These are phyloP conservation scores for Seira sanloemensis DNA, from an alignment of 2,888 invertebrate genomes.

Conservation along the genomic window DNA sequence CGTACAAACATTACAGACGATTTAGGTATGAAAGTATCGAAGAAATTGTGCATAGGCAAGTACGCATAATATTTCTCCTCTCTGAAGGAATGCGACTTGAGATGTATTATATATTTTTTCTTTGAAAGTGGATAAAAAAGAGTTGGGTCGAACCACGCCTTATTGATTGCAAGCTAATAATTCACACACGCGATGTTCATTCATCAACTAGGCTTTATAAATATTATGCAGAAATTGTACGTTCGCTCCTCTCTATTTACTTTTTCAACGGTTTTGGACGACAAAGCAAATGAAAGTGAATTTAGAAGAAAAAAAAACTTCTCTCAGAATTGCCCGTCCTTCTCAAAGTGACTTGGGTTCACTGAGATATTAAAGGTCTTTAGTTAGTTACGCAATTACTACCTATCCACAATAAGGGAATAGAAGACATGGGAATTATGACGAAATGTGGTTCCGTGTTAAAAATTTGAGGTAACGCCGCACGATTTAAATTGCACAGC, in stretches of 20 bases:
- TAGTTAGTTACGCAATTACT: background rate
- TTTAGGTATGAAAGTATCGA: background rate
- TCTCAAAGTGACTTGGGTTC: slow-evolving; percentile 27
- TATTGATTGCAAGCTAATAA: slow-evolving; percentile 70
- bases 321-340: background rate
- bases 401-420: background rate
- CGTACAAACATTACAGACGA: background rate
- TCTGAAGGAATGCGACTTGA: slow-evolving; percentile 12
- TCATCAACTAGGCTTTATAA: slow-evolving; percentile 60
- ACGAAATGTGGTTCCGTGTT: background rate
- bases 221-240: slow-evolving; percentile 24
- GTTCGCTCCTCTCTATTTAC: slow-evolving; percentile 15
- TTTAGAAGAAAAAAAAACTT: slow-evolving; percentile 25
- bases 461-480: background rate
- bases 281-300: slow-evolving; percentile 52
- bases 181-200: slow-evolving; percentile 71
- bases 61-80: background rate
- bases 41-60: background rate
- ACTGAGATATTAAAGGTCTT: background rate
- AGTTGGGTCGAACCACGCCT: slow-evolving; percentile 66
- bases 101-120: slow-evolving; percentile 43
- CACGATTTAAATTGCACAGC: slow-evolving; percentile 41
- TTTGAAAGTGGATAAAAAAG: slow-evolving; percentile 51
- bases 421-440: background rate
- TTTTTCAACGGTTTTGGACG: slow-evolving; percentile 28